Percentiles rank a stretch among this genome's conserved stretches.
phyloP scores from a whole-genome alignment of 2,113 vertebrate genomes.

The Psilopsiagon aymara region DNA sequence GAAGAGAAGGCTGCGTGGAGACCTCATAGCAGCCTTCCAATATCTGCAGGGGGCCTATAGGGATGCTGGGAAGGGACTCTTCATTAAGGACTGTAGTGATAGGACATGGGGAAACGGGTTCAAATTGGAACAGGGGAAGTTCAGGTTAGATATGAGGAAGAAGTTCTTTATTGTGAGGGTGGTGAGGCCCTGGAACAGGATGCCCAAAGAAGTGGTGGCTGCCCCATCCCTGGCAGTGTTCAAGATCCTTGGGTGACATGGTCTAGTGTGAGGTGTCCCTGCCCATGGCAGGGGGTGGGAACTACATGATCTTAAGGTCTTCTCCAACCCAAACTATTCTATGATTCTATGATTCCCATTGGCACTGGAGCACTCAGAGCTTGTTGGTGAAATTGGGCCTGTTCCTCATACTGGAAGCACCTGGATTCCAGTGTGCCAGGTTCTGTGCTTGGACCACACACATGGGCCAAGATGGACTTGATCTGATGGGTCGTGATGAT shows the following conservation, averaged over 20 bases:
- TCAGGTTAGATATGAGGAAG: no score
- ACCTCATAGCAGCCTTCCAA: no score
- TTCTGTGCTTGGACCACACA: background rate
- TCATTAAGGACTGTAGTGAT: no score
- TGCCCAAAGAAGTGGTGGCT: background rate
- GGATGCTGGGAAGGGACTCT: no score
- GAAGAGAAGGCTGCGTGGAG: no score
- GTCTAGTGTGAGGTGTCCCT: background rate
- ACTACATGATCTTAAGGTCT: background rate
- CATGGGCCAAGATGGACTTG: background rate
- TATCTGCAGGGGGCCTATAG: no score
- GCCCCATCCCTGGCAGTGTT: background rate
- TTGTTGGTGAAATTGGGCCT: background rate
- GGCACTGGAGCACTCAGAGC: background rate
- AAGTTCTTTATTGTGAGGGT: no score
- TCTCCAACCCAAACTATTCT: background rate
- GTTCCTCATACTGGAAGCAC: accelerated
- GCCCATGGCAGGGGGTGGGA: background rate
- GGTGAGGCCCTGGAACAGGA: no score
- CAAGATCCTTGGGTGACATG: background rate
- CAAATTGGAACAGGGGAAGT: no score
- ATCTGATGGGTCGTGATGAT: background rate
- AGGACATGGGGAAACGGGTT: no score
- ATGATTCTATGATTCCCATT: background rate
- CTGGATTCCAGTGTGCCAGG: accelerated